phyloP scores from a whole-genome alignment of 2,888 invertebrate genomes.

The Lordiphosa fenestrarum region DNA sequence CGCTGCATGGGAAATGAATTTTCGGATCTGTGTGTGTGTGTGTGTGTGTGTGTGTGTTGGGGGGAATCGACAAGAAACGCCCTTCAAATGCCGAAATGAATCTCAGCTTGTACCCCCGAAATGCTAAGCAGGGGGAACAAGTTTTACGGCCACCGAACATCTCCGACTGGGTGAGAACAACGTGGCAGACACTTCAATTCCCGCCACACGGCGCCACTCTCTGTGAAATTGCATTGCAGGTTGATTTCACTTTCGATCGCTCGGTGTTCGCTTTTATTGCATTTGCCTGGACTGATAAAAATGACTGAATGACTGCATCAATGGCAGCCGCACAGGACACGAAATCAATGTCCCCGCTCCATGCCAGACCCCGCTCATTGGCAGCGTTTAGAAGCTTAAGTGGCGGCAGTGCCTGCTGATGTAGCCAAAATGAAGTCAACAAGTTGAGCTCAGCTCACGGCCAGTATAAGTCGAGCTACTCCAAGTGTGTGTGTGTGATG shows the following conservation, averaged over 20 bases:
- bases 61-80: conserved; percentile 37
- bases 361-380: conserved; percentile 46
- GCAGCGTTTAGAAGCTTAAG: conserved; percentile 62
- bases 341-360: conserved; percentile 7
- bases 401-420: conserved; percentile 48
- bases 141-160: conserved; percentile 10
- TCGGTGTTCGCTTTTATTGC: conserved; percentile 35
- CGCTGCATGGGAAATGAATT: conserved; percentile 38
- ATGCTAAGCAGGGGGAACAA: conserved; percentile 2
- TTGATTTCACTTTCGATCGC: conserved; percentile 23
- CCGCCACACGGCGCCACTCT: background rate
- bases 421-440: conserved; percentile 52
- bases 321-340: conserved; percentile 29
- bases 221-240: conserved; percentile 37
- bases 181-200: conserved; percentile 28
- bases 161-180: conserved; percentile 10
- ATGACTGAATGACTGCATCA: conserved; percentile 67
- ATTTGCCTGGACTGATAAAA: conserved; percentile 63
- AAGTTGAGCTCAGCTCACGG: conserved; percentile 53
- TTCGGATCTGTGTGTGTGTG: conserved; percentile 17
- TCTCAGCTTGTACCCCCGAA: conserved; percentile 30
- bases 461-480: background rate
- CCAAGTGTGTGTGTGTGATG: conserved; percentile 5
- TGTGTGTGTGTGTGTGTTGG: too few relatives aligned
- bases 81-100: conserved; percentile 60